Evolutionary conservation across 2,113 vertebrate species (phyloP).

Genomic region (Trichomycterus rosablanca): DNA sequence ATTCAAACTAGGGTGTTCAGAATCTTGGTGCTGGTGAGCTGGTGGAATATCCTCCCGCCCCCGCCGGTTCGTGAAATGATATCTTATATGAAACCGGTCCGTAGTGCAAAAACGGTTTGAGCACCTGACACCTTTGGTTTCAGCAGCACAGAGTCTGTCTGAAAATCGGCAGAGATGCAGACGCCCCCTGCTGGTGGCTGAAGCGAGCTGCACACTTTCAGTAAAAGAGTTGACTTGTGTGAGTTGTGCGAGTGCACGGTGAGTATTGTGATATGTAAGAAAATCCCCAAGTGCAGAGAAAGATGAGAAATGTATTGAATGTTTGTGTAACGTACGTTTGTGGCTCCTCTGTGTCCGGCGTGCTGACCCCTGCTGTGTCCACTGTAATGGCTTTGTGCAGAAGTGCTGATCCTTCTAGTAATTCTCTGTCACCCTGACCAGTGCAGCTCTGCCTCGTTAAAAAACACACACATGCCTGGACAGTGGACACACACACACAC

Average conservation of each 20-base stretch:
- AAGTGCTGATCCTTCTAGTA: constrained; percentile 46
- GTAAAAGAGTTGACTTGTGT: no score
- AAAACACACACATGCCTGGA: constrained; percentile 1
- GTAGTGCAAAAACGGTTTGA: no score
- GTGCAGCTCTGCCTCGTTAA: constrained; percentile 23
- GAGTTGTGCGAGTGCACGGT: not conserved
- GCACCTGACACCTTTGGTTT: no score
- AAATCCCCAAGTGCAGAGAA: not conserved
- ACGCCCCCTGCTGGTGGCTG: constrained; percentile 28
- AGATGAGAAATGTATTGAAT: constrained; percentile 2
- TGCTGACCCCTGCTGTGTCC: constrained; percentile 18
- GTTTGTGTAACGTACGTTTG: not conserved
- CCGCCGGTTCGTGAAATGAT: no score
- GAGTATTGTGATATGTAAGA: not conserved
- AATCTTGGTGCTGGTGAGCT: no score
- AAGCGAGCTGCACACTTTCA: not conserved
- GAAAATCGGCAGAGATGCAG: constrained; percentile 11
- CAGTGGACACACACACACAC: constrained; percentile 15
- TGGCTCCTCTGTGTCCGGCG: constrained; percentile 13
- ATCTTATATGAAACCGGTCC: no score
- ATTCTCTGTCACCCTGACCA: constrained; percentile 37
- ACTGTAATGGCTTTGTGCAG: constrained; percentile 48
- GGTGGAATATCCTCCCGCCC: no score
- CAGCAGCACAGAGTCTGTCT: constrained; percentile 26
- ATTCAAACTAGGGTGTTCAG: no score